Conservation (phyloP, 64 coral and sea anemone genomes). For the Dendrophyllia cribrosa region DNA sequence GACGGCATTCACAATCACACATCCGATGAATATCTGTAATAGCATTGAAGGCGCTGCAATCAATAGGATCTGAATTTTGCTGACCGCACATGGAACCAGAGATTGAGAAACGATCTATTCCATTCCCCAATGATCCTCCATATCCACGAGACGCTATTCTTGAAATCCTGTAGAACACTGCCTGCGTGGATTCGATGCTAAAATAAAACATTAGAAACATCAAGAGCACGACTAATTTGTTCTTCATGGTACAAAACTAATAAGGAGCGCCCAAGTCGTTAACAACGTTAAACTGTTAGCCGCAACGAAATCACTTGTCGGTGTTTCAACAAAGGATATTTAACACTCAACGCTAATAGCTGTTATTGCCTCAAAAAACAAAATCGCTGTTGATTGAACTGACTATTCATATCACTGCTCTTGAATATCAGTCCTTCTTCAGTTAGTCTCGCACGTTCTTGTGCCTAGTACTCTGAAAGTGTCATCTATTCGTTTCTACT, state of each 20-base stretch:
- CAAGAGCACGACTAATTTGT: not conserved
- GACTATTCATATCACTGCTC: not conserved
- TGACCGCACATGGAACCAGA: not conserved
- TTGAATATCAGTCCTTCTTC: not conserved
- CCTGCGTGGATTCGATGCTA: not conserved
- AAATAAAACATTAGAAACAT: not conserved
- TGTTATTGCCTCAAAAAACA: too few relatives aligned
- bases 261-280: not conserved
- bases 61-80: too few relatives aligned
- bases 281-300: too few relatives aligned
- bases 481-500: not conserved
- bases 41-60: not conserved
- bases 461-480: not conserved
- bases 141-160: not conserved
- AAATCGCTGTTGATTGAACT: too few relatives aligned
- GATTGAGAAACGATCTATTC: not conserved
- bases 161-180: not conserved
- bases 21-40: not conserved
- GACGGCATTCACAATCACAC: conserved; percentile 1
- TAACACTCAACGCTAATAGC: too few relatives aligned
- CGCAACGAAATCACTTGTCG: too few relatives aligned
- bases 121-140: not conserved
- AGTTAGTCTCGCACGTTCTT: too few relatives aligned
- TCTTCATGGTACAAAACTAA: not conserved
- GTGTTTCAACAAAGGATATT: too few relatives aligned